These are phyloP conservation scores for Hyles vespertilio DNA, from an alignment of 1,140 invertebrate genomes.

Conservation along the genomic window DNA sequence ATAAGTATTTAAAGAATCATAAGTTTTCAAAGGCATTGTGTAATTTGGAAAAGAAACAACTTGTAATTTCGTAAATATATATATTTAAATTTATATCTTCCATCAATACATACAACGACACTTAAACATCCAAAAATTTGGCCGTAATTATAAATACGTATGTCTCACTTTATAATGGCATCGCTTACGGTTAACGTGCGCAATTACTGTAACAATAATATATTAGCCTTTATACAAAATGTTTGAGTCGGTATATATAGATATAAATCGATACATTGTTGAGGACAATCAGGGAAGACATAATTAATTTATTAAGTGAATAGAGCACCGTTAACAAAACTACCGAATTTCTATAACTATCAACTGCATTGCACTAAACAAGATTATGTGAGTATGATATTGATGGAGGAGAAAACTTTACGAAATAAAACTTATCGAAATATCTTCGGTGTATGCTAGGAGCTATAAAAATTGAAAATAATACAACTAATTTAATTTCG, in stretches of 20 bases:
- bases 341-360: slow-evolving; percentile 14
- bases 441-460: slow-evolving; percentile 75
- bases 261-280: slow-evolving; percentile 25
- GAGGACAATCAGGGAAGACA: slow-evolving; percentile 52
- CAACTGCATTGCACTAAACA: slow-evolving; percentile 30
- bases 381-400: slow-evolving; percentile 50
- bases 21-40: not conserved
- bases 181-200: slow-evolving; percentile 30
- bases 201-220: slow-evolving; percentile 6
- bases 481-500: slow-evolving; percentile 75
- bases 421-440: slow-evolving; percentile 75
- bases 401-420: slow-evolving; percentile 74
- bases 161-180: slow-evolving; percentile 48
- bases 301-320: slow-evolving; percentile 21
- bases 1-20: too few relatives aligned
- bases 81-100: slow-evolving; percentile 75
- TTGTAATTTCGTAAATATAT: slow-evolving; percentile 72
- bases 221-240: too few relatives aligned
- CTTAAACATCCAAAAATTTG: slow-evolving; percentile 63
- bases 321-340: slow-evolving; percentile 24
- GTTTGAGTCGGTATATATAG: too few relatives aligned
- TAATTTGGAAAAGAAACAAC: slow-evolving; percentile 35
- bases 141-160: slow-evolving; percentile 48
- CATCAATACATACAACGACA: slow-evolving; percentile 75
- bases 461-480: slow-evolving; percentile 76